These are phyloP conservation scores for Trochalopteron elliotii DNA, from an alignment of 2,113 vertebrate species.

Conservation along the genomic window DNA sequence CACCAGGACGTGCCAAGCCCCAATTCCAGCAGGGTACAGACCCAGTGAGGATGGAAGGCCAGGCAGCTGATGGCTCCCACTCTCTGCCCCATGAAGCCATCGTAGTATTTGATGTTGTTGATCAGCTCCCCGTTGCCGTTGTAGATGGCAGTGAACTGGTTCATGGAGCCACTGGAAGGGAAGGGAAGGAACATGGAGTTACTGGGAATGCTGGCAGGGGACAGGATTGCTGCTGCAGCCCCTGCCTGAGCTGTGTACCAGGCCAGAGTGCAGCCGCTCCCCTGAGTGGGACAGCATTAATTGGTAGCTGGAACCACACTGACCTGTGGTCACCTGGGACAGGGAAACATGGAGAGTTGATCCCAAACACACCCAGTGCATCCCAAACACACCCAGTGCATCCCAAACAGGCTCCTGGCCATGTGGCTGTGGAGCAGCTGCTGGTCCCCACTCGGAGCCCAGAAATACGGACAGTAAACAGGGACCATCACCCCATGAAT, in stretches of 20 bases:
- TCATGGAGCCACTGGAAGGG: slow-evolving; percentile 92
- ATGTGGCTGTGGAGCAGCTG: too few relatives aligned
- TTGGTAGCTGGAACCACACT: too few relatives aligned
- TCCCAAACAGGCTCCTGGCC: too few relatives aligned
- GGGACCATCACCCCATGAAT: rapidly evolving
- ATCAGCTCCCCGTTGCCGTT: slow-evolving; percentile 90
- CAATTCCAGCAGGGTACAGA: slow-evolving; percentile 45
- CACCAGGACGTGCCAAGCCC: not conserved
- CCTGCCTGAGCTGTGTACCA: not conserved
- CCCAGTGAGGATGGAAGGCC: slow-evolving; percentile 98
- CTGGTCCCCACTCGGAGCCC: too few relatives aligned
- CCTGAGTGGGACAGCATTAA: not conserved
- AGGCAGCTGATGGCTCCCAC: slow-evolving; percentile 98
- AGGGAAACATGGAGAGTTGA: too few relatives aligned
- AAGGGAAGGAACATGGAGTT: not conserved
- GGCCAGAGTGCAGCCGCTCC: not conserved
- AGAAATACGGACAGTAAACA: not conserved
- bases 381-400: too few relatives aligned
- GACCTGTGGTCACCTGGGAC: too few relatives aligned
- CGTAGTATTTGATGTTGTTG: slow-evolving; percentile 99
- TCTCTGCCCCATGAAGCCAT: slow-evolving; percentile 98
- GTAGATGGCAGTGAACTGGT: slow-evolving; percentile 98
- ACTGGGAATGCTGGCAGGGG: not conserved
- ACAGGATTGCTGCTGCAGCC: not conserved
- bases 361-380: too few relatives aligned